Base-by-base conservation (phyloP, 2,888 invertebrate species). In the Stenodera caucasica region DNA sequence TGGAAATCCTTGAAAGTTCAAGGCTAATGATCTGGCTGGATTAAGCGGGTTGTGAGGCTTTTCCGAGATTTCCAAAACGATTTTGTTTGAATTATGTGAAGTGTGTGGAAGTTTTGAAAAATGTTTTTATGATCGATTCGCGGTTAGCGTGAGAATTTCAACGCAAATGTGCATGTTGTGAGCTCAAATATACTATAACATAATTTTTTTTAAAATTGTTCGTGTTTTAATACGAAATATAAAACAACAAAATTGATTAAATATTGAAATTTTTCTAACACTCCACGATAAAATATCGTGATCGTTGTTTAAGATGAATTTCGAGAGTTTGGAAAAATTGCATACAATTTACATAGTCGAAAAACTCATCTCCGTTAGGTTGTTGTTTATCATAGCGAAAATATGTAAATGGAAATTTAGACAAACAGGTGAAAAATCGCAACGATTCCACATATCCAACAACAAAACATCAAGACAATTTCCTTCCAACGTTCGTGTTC, bases 41-140 rank as follows among this genome's bases (percentile, higher is more conserved):
- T 15, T 37, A 15, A 8, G 9, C 1, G 37, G 15, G 7, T 15
- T 14, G 14, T 15, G 0, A 15, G 15, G n/a, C 7, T 4, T 33
- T 33, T 33, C n/a, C 33, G n/a, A 6, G 15, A 6, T 37, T 15
- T 15, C 15, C 4, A 6, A 23, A 40, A 26, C 50, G 50, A 50
- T 15, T 30, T 26, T 6, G 26, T 23, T 50, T 50, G 14, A 14
- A 35, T 12, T 30, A 26, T 50, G 29, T 6, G n/a, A 21, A 14
- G n/a, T 21, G 14, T 35, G 49, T 33, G 12, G 11, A 2, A 32
- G 30, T 49, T 53, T 58, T 35, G 23, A 14, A 8, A 21, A 53
- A 50, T 35, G 14, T n/a, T 14, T 14, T n/a, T 4, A 55, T 60
- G 60, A 60, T 60, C 60, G 56, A 60, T 60, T 52, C 53, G 50